Base-by-base conservation (phyloP, 2,888 invertebrate genomes). In the Timandra comae region DNA sequence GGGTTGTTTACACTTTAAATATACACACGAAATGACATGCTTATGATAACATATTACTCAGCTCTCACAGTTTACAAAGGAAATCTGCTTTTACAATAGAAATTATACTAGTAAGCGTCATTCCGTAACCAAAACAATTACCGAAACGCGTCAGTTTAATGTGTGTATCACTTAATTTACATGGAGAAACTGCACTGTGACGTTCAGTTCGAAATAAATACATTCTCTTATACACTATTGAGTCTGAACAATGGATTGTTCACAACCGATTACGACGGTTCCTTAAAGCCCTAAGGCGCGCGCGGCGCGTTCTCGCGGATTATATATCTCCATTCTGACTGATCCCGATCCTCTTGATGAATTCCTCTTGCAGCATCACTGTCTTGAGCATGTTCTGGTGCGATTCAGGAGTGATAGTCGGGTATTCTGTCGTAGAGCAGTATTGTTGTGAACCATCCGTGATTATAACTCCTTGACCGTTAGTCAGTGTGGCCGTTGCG, bases 401-500 rank as follows among this genome's bases (percentile, higher is more conserved):
- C 20, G 76, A 70, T 32, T 75, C 76, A 11, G 80, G 81, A 1
- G 80, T 54, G 34, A 78, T 70, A 11, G 70, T 68, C 9, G 69
- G 63, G 49, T 75, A 72, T 19, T 80, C 84, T 1, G 75, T 73
- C 1, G 80, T 74, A 1, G 78, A 63, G 50, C 81, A 81, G 52
- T 79, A 82, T 44, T 81, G 80, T 43, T 78, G 81, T 2, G 76
- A 56, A 2, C 74, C 80, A 22, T 82, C 84, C 11, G 81, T 69
- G 10, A 84, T 60, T 32, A 84, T 78, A 3, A 80, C 78, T 21
- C 77, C 70, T 49, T 84, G 84, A 1, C 85, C 85, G 21, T 84
- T 82, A 38, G 68, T 80, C 30, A 81, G 44, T 1, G 80, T 53
- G 0, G 65, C 92, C 59, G 93, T 92, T 2, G 92, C 89, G 67